Conservation (phyloP, 1,140 invertebrate species). For the Spodoptera frugiperda region DNA sequence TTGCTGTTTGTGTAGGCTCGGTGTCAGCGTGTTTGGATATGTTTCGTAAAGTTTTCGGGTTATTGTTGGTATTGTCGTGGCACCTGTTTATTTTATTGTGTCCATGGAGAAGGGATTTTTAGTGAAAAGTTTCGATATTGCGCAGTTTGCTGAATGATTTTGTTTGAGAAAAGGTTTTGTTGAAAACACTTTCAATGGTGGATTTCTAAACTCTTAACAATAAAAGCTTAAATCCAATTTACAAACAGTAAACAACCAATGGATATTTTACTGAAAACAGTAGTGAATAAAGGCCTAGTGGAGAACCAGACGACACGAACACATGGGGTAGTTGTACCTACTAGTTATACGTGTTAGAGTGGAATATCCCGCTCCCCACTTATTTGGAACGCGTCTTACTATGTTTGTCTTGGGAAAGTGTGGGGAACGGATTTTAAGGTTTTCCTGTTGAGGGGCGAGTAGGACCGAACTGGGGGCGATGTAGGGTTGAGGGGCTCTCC, state of each 20-base stretch:
- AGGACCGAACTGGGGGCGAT: too few species aligned
- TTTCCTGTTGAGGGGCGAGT: slow-evolving; percentile 18
- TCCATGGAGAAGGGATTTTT: slow-evolving; percentile 26
- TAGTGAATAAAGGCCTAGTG: too few species aligned
- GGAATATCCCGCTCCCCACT: slow-evolving; percentile 8
- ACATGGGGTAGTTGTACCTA: too few species aligned
- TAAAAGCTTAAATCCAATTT: slow-evolving; percentile 2
- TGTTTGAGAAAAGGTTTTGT: background rate
- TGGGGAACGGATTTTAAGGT: slow-evolving; percentile 29
- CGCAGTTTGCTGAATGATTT: too few species aligned
- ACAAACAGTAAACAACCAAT: background rate
- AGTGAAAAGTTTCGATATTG: slow-evolving; percentile 20
- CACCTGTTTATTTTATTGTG: slow-evolving; percentile 62
- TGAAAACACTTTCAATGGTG: background rate
- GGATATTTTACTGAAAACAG: too few species aligned
- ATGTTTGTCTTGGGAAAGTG: slow-evolving; percentile 33
- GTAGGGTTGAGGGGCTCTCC: background rate
- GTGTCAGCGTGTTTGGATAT: slow-evolving; percentile 52
- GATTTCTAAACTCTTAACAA: background rate
- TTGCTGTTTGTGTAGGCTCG: slow-evolving; percentile 56
- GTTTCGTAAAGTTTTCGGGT: slow-evolving; percentile 48
- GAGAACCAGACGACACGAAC: too few species aligned
- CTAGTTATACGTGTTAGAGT: too few species aligned
- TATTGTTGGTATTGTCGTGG: slow-evolving; percentile 42
- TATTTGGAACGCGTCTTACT: slow-evolving; percentile 25